Conservation (phyloP, 1,140 invertebrate species). For the Sarcophaga peregrina region DNA sequence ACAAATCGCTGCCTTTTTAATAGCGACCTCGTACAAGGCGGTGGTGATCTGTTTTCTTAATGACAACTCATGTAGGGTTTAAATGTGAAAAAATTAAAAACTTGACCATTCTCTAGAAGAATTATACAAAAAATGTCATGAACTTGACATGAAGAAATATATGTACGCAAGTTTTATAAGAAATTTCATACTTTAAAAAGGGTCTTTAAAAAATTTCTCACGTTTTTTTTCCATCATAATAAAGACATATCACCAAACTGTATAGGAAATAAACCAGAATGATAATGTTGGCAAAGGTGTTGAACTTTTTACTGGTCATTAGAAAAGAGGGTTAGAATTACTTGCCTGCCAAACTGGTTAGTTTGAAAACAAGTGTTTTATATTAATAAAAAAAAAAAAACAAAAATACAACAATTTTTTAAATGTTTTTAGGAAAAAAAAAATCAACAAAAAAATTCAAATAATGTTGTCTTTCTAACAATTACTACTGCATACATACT, state of each 20-base stretch:
- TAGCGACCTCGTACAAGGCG: constrained; percentile 9
- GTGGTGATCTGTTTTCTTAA: constrained; percentile 3
- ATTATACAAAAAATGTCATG: not conserved
- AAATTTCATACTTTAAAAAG: not conserved
- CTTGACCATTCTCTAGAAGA: not conserved
- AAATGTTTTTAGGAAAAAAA: too few species aligned
- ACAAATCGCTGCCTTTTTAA: not conserved
- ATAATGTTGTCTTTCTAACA: too few species aligned
- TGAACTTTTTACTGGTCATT: constrained; percentile 6
- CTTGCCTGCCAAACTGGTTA: not conserved
- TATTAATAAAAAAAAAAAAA: not conserved
- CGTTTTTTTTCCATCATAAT: not conserved
- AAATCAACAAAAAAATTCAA: too few species aligned
- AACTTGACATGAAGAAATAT: constrained; percentile 8
- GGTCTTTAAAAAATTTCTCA: not conserved
- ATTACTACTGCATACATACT: too few species aligned
- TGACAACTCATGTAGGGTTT: not conserved
- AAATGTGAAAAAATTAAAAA: not conserved
- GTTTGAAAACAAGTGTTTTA: not conserved
- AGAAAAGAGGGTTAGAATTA: not conserved
- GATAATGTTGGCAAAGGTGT: not conserved
- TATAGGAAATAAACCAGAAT: not conserved
- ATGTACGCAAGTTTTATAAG: not conserved
- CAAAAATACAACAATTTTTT: too few species aligned
- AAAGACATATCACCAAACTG: too few species aligned